These are phyloP conservation scores for Sacculina carcini DNA, from an alignment of 2,888 invertebrate species.

Conservation along the genomic window DNA sequence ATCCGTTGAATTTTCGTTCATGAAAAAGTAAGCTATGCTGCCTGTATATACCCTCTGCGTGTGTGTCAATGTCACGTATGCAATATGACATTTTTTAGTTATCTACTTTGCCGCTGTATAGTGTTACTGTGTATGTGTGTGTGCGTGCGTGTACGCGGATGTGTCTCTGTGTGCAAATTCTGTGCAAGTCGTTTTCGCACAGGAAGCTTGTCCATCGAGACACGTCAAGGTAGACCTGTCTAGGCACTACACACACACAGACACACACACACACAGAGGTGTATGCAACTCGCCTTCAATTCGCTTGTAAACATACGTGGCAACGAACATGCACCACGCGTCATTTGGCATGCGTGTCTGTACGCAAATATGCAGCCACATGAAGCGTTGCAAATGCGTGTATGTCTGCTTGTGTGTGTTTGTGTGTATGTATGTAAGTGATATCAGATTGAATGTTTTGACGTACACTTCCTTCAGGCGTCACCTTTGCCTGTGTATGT, in stretches of 20 bases:
- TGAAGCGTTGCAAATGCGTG: neutral
- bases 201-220: neutral
- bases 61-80: no score
- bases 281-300: neutral
- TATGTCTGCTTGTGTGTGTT: neutral
- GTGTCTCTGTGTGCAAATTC: neutral
- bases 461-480: no score
- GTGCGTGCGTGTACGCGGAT: neutral
- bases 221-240: neutral
- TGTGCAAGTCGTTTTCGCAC: neutral
- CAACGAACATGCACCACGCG: neutral
- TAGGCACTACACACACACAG: neutral
- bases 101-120: no score
- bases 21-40: no score
- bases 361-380: neutral
- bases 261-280: neutral
- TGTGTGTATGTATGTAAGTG: neutral
- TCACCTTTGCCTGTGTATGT: neutral
- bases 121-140: constrained; percentile 1
- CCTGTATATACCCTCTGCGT: no score
- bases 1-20: no score
- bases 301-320: neutral
- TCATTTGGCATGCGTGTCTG: neutral
- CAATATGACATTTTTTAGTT: no score
- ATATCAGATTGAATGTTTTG: no score